Evolutionary conservation across 2,888 invertebrate genomes (phyloP).

Genomic region (Eristalis pertinax): DNA sequence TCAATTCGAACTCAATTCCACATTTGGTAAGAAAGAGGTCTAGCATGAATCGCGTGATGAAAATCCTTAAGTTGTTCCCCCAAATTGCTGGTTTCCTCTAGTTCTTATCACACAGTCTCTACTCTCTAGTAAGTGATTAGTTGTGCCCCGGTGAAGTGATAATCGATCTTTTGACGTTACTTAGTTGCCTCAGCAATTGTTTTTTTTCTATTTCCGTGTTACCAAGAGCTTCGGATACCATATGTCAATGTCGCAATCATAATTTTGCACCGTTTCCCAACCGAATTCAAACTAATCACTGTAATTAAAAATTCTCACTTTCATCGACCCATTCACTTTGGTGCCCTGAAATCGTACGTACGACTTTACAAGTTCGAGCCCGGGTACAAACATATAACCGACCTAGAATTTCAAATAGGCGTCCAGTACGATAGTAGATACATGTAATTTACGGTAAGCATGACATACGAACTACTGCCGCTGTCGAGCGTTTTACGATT

Average conservation of each 20-base stretch:
- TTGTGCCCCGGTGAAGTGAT: neutral
- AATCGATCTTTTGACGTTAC: neutral
- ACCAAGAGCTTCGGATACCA: neutral
- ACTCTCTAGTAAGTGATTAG: neutral
- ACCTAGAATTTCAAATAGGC: conserved; percentile 48
- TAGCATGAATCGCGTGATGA: neutral
- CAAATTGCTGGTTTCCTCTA: neutral
- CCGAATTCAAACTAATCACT: neutral
- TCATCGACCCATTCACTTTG: neutral
- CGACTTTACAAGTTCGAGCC: neutral
- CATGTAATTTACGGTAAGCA: conserved; percentile 46
- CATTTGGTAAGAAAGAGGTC: neutral
- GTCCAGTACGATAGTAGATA: neutral
- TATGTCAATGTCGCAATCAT: neutral
- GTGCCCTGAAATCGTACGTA: neutral
- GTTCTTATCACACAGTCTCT: neutral
- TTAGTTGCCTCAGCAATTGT: neutral
- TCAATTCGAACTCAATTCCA: neutral
- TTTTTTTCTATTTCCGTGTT: neutral
- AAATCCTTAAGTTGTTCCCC: neutral
- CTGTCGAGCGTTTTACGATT: conserved; percentile 39
- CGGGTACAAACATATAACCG: neutral
- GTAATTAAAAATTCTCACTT: neutral
- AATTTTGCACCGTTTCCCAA: neutral
- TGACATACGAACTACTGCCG: conserved; percentile 30